phyloP scores from a whole-genome alignment of 64 coral and sea anemone species.

The Astreopora myriophthalma region DNA sequence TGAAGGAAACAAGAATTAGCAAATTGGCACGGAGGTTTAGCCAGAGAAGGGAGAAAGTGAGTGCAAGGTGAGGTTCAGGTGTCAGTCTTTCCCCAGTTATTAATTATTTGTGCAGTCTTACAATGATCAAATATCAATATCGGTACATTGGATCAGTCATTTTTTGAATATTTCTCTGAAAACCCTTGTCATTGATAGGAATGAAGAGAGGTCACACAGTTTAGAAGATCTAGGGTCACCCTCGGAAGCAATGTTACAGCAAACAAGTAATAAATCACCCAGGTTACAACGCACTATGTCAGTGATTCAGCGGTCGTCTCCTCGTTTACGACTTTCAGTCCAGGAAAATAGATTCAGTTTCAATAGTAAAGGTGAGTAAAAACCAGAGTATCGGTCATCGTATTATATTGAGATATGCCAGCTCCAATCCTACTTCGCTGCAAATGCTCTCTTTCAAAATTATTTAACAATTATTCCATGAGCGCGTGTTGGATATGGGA shows the following conservation, averaged over 20 bases:
- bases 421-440: no score
- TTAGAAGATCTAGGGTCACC: slow-evolving; percentile 62
- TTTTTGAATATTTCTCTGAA: not conserved
- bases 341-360: slow-evolving; percentile 86
- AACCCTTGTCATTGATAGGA: not conserved
- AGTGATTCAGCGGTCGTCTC: slow-evolving; percentile 78
- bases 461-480: no score
- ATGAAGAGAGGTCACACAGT: slow-evolving; percentile 58
- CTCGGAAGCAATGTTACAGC: not conserved
- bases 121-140: not conserved
- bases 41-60: slow-evolving; percentile 25
- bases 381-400: no score
- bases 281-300: slow-evolving; percentile 83
- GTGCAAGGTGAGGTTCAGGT: not conserved
- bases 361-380: slow-evolving; percentile 77
- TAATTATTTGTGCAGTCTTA: not conserved
- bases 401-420: no score
- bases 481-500: no score
- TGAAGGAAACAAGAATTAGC: slow-evolving; percentile 33
- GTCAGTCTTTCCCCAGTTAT: not conserved
- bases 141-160: no score
- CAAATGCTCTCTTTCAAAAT: no score
- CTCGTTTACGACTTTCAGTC: slow-evolving; percentile 57
- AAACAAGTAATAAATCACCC: slow-evolving; percentile 67
- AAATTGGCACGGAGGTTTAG: slow-evolving; percentile 9